Conservation (phyloP, 2,113 vertebrate genomes). For the Trematocara variabile region DNA sequence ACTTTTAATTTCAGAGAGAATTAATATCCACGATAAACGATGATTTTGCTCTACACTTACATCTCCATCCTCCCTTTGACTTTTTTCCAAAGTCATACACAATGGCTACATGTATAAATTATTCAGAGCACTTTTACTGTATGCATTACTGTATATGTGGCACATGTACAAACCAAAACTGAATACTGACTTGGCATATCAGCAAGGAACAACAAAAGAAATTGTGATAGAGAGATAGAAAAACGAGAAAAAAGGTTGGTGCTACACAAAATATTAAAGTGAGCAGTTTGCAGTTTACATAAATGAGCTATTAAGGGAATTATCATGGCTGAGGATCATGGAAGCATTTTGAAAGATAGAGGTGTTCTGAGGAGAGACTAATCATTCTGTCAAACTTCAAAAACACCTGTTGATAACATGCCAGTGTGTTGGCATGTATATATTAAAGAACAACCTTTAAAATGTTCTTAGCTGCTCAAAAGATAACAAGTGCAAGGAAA, state of each 20-base stretch:
- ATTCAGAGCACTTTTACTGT: neutral
- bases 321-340: neutral
- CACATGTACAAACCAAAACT: neutral
- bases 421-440: neutral
- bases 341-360: neutral
- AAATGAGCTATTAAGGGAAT: neutral
- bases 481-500: neutral
- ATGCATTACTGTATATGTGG: neutral
- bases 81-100: neutral
- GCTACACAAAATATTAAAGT: neutral
- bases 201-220: neutral
- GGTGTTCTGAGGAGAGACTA: neutral
- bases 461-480: neutral
- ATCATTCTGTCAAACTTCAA: neutral
- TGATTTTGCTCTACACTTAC: neutral
- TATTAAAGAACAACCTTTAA: neutral
- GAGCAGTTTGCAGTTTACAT: neutral
- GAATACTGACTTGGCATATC: neutral
- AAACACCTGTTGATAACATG: neutral
- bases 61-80: neutral
- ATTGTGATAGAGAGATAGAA: neutral
- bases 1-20: neutral
- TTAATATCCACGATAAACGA: neutral
- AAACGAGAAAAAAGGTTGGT: fast-evolving
- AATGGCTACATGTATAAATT: neutral